Conservation (phyloP, 2,797 vertebrate species). For the Molossus molossus region DNA sequence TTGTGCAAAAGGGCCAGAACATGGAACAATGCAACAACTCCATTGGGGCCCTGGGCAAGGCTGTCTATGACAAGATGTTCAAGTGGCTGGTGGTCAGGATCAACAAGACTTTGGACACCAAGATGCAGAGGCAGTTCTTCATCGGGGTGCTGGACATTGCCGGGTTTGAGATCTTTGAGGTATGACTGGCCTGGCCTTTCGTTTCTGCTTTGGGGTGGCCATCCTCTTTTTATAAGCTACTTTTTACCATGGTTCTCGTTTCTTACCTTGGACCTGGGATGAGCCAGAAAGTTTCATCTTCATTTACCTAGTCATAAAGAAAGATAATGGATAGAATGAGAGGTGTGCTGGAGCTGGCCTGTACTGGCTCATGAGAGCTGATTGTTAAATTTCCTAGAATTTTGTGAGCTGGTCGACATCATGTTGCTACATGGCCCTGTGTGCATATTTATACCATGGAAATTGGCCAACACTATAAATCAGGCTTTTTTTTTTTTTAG, state of each 20-base stretch:
- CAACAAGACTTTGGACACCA: conserved; percentile 90
- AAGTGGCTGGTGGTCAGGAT: conserved; percentile 91
- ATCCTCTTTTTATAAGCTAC: neutral
- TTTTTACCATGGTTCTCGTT: neutral
- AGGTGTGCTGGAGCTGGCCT: accelerated
- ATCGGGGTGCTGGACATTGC: conserved; percentile 90
- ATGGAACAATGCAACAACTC: conserved; percentile 90
- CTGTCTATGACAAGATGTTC: conserved; percentile 91
- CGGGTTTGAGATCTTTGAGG: conserved; percentile 92
- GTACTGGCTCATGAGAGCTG: neutral
- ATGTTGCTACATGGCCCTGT: neutral
- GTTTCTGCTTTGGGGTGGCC: neutral
- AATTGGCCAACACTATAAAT: conserved; percentile 31
- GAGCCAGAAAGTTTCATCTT: neutral
- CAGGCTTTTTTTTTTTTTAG: neutral
- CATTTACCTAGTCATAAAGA: conserved; percentile 21
- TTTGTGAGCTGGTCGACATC: neutral
- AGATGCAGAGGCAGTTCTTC: conserved; percentile 91
- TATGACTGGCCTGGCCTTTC: neutral
- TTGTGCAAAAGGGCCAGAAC: conserved; percentile 91
- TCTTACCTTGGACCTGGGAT: neutral
- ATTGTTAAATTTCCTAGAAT: neutral
- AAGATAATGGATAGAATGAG: neutral
- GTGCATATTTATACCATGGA: neutral
- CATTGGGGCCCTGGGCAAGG: conserved; percentile 89